Evolutionary conservation across 2,797 vertebrate species (phyloP), one percentile per base, ranked within the genome.

Genomic region (Gymnopithys bicolor): DNA sequence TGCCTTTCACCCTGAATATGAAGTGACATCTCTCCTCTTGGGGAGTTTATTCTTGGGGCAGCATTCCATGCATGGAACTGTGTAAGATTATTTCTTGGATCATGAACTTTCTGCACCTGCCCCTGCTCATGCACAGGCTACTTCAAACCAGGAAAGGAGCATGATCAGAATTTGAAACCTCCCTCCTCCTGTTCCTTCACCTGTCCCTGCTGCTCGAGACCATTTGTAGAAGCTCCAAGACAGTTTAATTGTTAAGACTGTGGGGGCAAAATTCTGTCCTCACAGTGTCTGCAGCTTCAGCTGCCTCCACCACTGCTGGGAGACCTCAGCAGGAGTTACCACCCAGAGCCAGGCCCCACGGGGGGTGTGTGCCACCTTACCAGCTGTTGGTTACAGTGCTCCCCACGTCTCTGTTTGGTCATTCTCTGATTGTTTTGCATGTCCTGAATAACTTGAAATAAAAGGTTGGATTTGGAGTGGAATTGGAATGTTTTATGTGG

Each of bases 211-310:
- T 66, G 41, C n/a, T 23, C 62, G 21, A 46, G 41, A 4, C 4
- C 30, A 5, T 43, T 66, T 35, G 32, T 23, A 41, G 46, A 10
- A 32, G 51, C 41, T 82, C 41, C 22, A 18, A 49, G 32, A 19
- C 9, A 11, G 37, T 23, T 41, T 12, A 7, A 5, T 2, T 10
- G 11, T 15, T 15, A 32, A 8, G 37, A 15, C 8, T 23, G 13
- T 9, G 28, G 49, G 25, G 53, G 5, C 32, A 5, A 4, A 30
- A 18, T 9, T 58, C 30, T 18, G n/a, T 46, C 21, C n/a, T 67
- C 1, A 0, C 0, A 0, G 35, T 11, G 12, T 32, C 56, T 16
- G 7, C 63, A 16, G 10, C 62, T 77, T 17, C 10, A 27, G 45
- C 51, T 55, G 5, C 39, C 64, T 37, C 13, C 9, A 8, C 68